Evolutionary conservation across 2,113 vertebrate species (phyloP).

Genomic region (Shinisaurus crocodilurus): DNA sequence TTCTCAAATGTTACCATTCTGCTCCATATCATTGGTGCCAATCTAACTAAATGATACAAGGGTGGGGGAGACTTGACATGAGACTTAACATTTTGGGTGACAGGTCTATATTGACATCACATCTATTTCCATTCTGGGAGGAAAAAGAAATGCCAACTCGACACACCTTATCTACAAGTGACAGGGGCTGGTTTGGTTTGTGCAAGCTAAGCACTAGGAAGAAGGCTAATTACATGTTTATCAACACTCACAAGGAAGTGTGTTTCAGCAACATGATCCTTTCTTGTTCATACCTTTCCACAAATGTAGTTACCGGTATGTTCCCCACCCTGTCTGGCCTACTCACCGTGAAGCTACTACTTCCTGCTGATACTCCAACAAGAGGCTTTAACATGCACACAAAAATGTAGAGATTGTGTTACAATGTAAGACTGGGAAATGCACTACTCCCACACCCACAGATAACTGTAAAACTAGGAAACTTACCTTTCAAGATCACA

Average conservation of each 20-base stretch:
- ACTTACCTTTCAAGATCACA: background rate
- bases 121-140: background rate
- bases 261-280: conserved; percentile 62
- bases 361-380: background rate
- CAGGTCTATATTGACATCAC: background rate
- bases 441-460: background rate
- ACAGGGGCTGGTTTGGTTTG: background rate
- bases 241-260: conserved; percentile 65
- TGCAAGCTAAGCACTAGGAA: conserved; percentile 65
- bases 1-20: background rate
- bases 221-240: conserved; percentile 74
- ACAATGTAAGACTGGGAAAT: background rate
- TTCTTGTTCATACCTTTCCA: conserved; percentile 65
- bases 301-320: conserved; percentile 60
- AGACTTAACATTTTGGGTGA: background rate
- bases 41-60: background rate
- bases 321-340: conserved; percentile 70
- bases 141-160: background rate
- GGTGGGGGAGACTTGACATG: background rate
- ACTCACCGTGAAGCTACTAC: conserved; percentile 57
- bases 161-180: background rate
- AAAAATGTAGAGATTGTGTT: background rate
- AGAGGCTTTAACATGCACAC: background rate
- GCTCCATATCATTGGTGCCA: background rate
- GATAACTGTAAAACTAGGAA: background rate